phyloP scores from a whole-genome alignment of 2,888 invertebrate species.

The Zelleria hepariella region DNA sequence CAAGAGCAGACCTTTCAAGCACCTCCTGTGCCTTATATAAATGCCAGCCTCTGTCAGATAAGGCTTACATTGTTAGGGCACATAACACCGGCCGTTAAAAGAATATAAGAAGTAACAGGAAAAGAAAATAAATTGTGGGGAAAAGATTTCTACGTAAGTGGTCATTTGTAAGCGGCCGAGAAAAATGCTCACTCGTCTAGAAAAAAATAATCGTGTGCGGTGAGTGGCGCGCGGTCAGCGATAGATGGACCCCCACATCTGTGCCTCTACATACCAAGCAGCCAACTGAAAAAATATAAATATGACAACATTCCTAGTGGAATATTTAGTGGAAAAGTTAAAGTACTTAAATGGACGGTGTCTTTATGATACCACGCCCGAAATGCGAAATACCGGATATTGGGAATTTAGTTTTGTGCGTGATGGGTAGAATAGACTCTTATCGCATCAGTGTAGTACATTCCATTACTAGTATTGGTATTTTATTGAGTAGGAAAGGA shows the following conservation, averaged over 20 bases:
- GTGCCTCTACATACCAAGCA: not conserved
- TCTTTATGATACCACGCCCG: not conserved
- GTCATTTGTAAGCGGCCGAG: constrained; percentile 64
- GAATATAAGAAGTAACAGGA: constrained; percentile 50
- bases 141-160: constrained; percentile 57
- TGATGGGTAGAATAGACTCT: not conserved
- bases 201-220: constrained; percentile 47
- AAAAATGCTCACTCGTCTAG: constrained; percentile 59
- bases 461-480: too few species aligned
- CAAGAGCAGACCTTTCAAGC: not conserved
- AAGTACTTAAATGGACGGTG: not conserved
- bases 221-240: not conserved
- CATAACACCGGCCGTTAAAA: constrained; percentile 57
- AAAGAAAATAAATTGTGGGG: constrained; percentile 53
- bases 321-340: too few species aligned
- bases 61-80: constrained; percentile 45
- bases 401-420: not conserved
- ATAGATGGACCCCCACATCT: not conserved
- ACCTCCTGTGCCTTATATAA: constrained; percentile 4
- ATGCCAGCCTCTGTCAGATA: constrained; percentile 4
- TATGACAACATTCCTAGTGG: not conserved
- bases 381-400: not conserved
- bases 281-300: not conserved
- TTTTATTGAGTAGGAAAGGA: too few species aligned
- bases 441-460: too few species aligned